These are phyloP conservation scores for Enteromius trimaculatus DNA, from an alignment of 2,797 vertebrate species.

Conservation along the genomic window DNA sequence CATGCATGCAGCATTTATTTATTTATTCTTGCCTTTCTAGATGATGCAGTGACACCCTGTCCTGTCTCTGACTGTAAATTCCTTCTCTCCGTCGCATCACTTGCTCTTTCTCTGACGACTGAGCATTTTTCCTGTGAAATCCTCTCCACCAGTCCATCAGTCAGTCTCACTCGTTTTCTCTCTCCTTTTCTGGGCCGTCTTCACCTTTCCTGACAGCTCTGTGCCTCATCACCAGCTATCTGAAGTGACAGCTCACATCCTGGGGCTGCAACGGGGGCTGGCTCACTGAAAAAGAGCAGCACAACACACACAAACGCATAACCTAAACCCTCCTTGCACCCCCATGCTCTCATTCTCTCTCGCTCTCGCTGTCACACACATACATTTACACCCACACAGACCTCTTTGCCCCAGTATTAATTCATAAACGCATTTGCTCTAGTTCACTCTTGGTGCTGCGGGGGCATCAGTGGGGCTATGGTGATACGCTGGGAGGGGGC, in stretches of 20 bases:
- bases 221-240: constrained; percentile 93
- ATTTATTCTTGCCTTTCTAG: constrained; percentile 13
- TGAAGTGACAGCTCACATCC: constrained; percentile 98
- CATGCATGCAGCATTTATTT: neutral
- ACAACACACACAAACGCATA: constrained; percentile 67
- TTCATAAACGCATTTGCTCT: constrained; percentile 98
- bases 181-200: constrained; percentile 83
- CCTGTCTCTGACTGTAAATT: constrained; percentile 1
- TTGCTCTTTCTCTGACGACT: constrained; percentile 69
- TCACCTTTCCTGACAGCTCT: constrained; percentile 96
- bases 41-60: constrained; percentile 42
- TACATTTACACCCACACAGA: constrained; percentile 68
- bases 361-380: constrained; percentile 82
- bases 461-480: constrained; percentile 79
- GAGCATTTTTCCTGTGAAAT: constrained; percentile 83
- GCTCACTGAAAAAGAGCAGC: constrained; percentile 91
- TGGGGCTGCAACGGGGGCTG: constrained; percentile 88
- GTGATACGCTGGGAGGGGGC: constrained; percentile 71
- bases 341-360: constrained; percentile 64
- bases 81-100: constrained; percentile 36
- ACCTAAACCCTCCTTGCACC: constrained; percentile 69
- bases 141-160: constrained; percentile 78
- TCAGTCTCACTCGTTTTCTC: constrained; percentile 35
- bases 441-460: constrained; percentile 91
- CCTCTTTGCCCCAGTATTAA: constrained; percentile 80